phyloP scores from a whole-genome alignment of 2,888 invertebrate species.

The Lasioglossum marginatum region DNA sequence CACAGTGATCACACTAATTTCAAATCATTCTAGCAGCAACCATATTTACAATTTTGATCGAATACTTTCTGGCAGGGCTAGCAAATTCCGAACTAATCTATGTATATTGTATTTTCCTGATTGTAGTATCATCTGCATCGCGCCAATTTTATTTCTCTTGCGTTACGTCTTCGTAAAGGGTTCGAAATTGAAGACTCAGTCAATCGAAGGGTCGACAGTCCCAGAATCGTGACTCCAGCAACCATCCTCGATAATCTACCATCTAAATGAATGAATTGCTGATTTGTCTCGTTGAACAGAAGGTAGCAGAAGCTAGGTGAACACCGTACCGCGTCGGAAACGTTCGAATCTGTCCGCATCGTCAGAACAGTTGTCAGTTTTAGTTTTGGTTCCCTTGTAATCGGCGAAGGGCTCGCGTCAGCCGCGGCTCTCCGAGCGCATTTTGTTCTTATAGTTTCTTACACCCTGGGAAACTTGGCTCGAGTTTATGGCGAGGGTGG shows the following conservation, averaged over 20 bases:
- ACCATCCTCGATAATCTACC: neutral
- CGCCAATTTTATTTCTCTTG: neutral
- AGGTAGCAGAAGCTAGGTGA: neutral
- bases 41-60: too few relatives aligned
- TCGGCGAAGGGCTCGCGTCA: conserved; percentile 36
- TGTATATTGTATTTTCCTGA: neutral
- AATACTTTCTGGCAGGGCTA: too few relatives aligned
- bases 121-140: neutral
- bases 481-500: neutral
- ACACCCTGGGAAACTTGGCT: neutral
- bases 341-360: conserved; percentile 18
- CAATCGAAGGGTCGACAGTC: neutral
- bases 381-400: conserved; percentile 48
- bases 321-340: conserved; percentile 15
- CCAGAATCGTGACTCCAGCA: neutral
- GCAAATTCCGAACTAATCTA: neutral
- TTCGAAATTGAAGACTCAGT: neutral
- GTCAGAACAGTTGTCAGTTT: conserved; percentile 39
- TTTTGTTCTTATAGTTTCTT: conserved; percentile 6
- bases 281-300: neutral
- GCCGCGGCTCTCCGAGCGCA: conserved; percentile 29
- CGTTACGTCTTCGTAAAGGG: neutral
- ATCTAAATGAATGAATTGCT: neutral
- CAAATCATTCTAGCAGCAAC: too few relatives aligned
- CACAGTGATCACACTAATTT: neutral